Conservation (phyloP, 2,797 vertebrate species). For the Poeciliopsis paucimaculata region DNA sequence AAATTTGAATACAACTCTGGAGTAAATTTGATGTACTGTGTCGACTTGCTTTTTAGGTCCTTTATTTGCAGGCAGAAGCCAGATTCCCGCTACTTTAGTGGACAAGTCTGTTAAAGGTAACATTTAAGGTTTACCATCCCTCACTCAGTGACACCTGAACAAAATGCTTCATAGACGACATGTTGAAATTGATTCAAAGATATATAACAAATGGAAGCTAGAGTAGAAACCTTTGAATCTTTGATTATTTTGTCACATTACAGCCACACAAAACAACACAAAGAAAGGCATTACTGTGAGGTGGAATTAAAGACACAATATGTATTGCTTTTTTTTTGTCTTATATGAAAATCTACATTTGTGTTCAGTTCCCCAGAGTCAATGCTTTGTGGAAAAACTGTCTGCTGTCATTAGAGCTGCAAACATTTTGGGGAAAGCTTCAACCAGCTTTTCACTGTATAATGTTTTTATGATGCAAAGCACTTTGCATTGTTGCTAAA, state of each 20-base stretch:
- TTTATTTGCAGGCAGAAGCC: conserved; percentile 6
- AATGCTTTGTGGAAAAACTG: not conserved
- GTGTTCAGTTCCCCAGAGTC: not conserved
- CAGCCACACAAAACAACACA: not conserved
- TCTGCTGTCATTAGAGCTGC: not conserved
- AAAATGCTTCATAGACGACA: not conserved
- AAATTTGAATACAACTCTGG: conserved; percentile 23
- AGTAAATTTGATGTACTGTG: conserved; percentile 32
- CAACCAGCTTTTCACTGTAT: not conserved
- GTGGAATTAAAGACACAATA: not conserved
- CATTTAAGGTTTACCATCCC: not conserved
- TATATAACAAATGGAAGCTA: not conserved
- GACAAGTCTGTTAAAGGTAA: not conserved
- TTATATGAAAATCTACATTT: not conserved
- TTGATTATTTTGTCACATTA: not conserved
- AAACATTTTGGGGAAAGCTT: not conserved
- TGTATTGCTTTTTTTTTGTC: not conserved
- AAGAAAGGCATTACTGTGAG: not conserved
- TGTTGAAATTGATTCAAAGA: not conserved
- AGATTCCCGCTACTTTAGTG: not conserved
- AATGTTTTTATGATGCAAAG: no score
- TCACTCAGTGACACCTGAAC: not conserved
- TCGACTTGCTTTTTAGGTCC: conserved; percentile 3
- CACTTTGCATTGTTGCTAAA: no score
- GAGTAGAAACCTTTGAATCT: not conserved